phyloP scores from a whole-genome alignment of 92 coral and sea anemone genomes.

The Zoanthus solanderi region DNA sequence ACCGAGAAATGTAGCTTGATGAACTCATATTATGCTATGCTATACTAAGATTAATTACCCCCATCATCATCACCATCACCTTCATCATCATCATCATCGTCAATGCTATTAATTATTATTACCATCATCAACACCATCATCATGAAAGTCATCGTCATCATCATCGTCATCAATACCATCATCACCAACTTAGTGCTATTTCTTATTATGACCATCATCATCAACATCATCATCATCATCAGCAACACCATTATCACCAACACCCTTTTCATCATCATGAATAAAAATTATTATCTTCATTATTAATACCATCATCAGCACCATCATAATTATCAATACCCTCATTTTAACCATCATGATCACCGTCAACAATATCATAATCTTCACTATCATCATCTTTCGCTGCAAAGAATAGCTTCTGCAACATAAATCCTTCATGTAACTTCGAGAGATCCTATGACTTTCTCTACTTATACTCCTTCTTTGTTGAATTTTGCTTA shows the following conservation, averaged over 20 bases:
- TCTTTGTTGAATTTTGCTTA: too few species aligned
- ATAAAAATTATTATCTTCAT: neutral
- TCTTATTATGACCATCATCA: neutral
- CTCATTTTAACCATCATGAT: neutral
- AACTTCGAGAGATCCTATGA: too few species aligned
- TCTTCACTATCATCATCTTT: neutral
- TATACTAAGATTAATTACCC: too few species aligned
- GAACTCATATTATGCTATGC: too few species aligned
- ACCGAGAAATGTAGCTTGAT: too few species aligned
- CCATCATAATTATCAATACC: neutral
- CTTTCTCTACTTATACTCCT: too few species aligned
- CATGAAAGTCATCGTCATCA: neutral
- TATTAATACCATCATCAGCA: neutral
- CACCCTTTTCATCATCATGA: neutral
- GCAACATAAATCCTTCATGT: too few species aligned
- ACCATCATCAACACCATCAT: neutral
- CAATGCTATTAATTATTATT: neutral
- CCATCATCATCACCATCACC: neutral
- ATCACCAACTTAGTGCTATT: too few species aligned
- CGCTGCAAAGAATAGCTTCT: too few species aligned
- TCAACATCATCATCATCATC: neutral
- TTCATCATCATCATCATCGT: neutral
- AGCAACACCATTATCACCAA: neutral
- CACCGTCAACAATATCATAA: neutral
- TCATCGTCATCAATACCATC: neutral